A percentile compares a stretch with the other conserved stretches of the same genome.
Conservation (phyloP, 2,888 invertebrate genomes). For the Rhodophaea formosa region DNA sequence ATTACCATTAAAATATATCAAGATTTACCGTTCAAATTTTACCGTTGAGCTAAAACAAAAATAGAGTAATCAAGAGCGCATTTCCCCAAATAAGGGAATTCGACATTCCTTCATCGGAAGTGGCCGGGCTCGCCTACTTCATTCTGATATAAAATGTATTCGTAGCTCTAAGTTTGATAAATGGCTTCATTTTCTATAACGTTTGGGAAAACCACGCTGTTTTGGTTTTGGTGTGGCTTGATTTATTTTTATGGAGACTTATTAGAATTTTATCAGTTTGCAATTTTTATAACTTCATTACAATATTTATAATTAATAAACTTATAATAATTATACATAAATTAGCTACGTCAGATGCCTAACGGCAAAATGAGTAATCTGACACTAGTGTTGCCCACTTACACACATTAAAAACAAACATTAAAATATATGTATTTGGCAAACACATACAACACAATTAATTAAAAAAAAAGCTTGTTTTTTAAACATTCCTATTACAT, state of each 20-base stretch:
- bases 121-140: conserved; percentile 52
- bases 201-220: conserved; percentile 15
- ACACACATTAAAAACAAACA: too few species aligned
- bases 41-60: conserved; percentile 34
- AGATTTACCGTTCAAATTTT: neutral
- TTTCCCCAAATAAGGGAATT: conserved; percentile 56
- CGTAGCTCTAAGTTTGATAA: conserved; percentile 26
- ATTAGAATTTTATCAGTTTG: neutral
- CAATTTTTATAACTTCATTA: too few species aligned
- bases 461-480: too few species aligned
- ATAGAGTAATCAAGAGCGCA: conserved; percentile 58
- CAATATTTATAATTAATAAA: too few species aligned
- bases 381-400: too few species aligned
- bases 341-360: too few species aligned
- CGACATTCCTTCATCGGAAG: conserved; percentile 59
- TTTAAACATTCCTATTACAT: too few species aligned
- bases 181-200: conserved; percentile 21
- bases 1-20: too few species aligned
- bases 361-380: too few species aligned
- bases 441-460: too few species aligned
- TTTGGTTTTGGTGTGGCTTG: neutral
- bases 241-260: neutral
- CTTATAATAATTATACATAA: too few species aligned
- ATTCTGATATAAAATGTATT: conserved; percentile 42
- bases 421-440: too few species aligned